A percentile compares a stretch with the other conserved stretches of the same genome.
Evolutionary conservation across 2,888 invertebrate species (phyloP).

Genomic region (Ceriagrion tenellum): DNA sequence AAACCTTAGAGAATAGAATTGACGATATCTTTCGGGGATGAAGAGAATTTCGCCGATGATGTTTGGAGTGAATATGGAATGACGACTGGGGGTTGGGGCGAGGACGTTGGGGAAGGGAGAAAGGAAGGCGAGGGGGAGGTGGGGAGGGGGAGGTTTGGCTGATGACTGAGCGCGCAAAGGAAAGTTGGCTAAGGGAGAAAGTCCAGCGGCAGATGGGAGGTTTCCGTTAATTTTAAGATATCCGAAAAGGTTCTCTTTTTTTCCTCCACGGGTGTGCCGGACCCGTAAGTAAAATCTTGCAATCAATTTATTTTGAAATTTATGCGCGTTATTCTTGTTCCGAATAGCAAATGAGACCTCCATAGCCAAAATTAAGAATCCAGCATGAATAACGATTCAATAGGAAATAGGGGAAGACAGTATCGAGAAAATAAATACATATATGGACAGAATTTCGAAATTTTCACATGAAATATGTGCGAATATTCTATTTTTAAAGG

Average conservation of each 20-base stretch:
- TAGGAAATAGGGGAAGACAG: neutral
- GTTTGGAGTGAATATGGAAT: too few species aligned
- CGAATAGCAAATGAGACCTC: neutral
- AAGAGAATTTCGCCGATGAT: too few species aligned
- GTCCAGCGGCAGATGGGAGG: neutral
- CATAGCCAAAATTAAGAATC: neutral
- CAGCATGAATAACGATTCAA: neutral
- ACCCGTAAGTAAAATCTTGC: neutral
- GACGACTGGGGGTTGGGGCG: too few species aligned
- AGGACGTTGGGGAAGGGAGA: neutral
- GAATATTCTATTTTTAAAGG: too few species aligned
- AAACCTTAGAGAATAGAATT: too few species aligned
- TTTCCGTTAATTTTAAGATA: neutral
- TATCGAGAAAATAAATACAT: too few species aligned
- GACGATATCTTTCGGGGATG: too few species aligned
- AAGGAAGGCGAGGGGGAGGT: neutral
- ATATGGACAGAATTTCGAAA: too few species aligned
- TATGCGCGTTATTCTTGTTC: neutral
- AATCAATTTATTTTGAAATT: neutral
- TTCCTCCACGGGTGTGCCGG: neutral
- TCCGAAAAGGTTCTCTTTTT: neutral
- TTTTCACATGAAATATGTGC: too few species aligned
- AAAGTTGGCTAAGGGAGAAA: too few species aligned
- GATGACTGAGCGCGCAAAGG: too few species aligned
- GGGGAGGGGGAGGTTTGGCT: neutral